phyloP scores from a whole-genome alignment of 2,113 vertebrate species.

The Platichthys stellatus region DNA sequence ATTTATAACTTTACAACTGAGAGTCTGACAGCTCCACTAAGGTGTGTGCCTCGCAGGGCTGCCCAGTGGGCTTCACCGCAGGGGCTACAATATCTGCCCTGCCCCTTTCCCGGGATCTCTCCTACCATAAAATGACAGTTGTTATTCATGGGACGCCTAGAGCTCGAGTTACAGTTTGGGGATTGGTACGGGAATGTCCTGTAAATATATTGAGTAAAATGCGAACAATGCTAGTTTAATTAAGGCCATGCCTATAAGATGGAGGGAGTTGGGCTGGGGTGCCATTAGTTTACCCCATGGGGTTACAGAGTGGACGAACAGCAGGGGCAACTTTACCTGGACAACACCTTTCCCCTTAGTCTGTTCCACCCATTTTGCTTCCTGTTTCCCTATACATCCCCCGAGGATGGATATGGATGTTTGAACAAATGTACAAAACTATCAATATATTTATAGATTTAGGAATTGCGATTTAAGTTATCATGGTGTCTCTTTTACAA shows the following conservation, averaged over 20 bases:
- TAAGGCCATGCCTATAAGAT: constrained; percentile 27
- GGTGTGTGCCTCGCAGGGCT: constrained; percentile 39
- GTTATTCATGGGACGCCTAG: constrained; percentile 31
- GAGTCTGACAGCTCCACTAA: constrained; percentile 7
- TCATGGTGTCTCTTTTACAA: too few species aligned
- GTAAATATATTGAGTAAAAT: constrained; percentile 39
- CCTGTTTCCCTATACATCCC: background rate
- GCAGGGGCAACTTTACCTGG: constrained; percentile 43
- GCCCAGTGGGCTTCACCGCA: constrained; percentile 70
- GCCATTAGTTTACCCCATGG: constrained; percentile 50
- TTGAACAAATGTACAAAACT: background rate
- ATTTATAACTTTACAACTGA: background rate
- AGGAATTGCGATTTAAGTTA: background rate
- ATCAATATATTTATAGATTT: background rate
- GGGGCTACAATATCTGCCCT: constrained; percentile 57
- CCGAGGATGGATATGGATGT: background rate
- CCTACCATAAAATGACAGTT: constrained; percentile 64
- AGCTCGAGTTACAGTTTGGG: constrained; percentile 60
- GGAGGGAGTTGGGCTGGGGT: constrained; percentile 10
- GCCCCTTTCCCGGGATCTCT: constrained; percentile 36
- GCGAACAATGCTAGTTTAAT: constrained; percentile 54
- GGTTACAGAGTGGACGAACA: constrained; percentile 29
- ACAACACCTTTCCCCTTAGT: constrained; percentile 49
- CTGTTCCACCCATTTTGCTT: background rate
- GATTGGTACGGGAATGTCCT: constrained; percentile 29